Evolutionary conservation across 2,113 vertebrate genomes (phyloP).

Genomic region (Triplophysa dalaica): DNA sequence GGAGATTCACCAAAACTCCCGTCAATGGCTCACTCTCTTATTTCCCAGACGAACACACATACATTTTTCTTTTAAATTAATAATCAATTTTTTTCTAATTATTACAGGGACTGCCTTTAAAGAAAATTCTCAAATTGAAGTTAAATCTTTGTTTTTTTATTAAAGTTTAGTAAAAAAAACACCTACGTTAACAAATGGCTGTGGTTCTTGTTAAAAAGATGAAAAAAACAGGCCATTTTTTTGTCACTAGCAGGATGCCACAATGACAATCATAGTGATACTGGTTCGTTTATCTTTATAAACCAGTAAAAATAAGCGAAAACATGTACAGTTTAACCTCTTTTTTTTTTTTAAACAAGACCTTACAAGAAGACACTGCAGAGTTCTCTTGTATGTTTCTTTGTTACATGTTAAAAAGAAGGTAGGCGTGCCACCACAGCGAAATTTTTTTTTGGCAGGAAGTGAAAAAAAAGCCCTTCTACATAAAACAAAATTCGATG

Average conservation of each 20-base stretch:
- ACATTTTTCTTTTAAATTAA: not conserved
- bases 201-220: too few relatives aligned
- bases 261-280: not conserved
- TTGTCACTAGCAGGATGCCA: not conserved
- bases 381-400: slow-evolving; percentile 24
- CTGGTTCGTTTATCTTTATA: not conserved
- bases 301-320: not conserved
- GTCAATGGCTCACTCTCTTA: slow-evolving; percentile 14
- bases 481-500: slow-evolving; percentile 39
- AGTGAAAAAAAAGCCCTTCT: slow-evolving; percentile 45
- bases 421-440: slow-evolving; percentile 39
- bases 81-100: not conserved
- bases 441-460: slow-evolving; percentile 52
- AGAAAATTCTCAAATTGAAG: too few relatives aligned
- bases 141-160: too few relatives aligned
- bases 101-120: too few relatives aligned
- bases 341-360: not conserved
- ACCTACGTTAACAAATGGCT: too few relatives aligned
- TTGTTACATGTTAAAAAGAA: slow-evolving; percentile 28
- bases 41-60: not conserved
- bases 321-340: not conserved
- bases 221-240: not conserved
- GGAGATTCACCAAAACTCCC: slow-evolving; percentile 21
- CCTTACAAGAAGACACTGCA: not conserved
- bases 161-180: too few relatives aligned